Percentiles rank a stretch among this genome's conserved stretches.
These are phyloP conservation scores for Cottus gobio DNA, from an alignment of 2,113 vertebrate genomes.

Conservation along the genomic window DNA sequence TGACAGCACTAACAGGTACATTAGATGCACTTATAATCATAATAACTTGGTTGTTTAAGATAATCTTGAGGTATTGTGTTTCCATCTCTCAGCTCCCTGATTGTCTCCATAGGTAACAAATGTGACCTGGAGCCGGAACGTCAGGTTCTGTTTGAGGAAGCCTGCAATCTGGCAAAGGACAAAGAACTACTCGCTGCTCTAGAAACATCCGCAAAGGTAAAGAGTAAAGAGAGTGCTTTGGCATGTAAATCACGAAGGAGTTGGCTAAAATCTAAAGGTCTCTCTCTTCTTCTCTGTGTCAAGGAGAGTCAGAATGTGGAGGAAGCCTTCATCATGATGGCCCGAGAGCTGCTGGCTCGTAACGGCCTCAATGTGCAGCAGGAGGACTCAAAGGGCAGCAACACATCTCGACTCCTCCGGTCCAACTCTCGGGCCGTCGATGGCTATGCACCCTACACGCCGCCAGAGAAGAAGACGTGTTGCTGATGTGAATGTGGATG, in stretches of 20 bases:
- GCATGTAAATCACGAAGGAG: neutral
- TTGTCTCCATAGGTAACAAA: conserved; percentile 89
- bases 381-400: neutral
- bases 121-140: conserved; percentile 87
- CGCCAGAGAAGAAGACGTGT: conserved; percentile 71
- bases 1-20: neutral
- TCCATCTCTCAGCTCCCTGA: neutral
- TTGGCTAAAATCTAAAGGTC: neutral
- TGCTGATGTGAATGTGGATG: conserved; percentile 48
- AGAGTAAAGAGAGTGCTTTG: neutral
- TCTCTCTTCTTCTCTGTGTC: neutral
- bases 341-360: conserved; percentile 74
- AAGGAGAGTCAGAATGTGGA: conserved; percentile 78
- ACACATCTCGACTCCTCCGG: conserved; percentile 47
- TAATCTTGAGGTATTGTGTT: neutral
- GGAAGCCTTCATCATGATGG: conserved; percentile 78
- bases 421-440: conserved; percentile 64
- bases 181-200: conserved; percentile 88
- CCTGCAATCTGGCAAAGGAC: conserved; percentile 90
- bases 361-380: conserved; percentile 71
- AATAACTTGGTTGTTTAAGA: neutral
- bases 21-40: neutral
- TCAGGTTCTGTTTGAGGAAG: conserved; percentile 89
- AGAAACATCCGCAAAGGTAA: conserved; percentile 91
- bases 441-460: neutral